Evolutionary conservation across 64 coral and sea anemone species (phyloP), one percentile per base, ranked within the genome.

Genomic region (Pachyseris speciosa): DNA sequence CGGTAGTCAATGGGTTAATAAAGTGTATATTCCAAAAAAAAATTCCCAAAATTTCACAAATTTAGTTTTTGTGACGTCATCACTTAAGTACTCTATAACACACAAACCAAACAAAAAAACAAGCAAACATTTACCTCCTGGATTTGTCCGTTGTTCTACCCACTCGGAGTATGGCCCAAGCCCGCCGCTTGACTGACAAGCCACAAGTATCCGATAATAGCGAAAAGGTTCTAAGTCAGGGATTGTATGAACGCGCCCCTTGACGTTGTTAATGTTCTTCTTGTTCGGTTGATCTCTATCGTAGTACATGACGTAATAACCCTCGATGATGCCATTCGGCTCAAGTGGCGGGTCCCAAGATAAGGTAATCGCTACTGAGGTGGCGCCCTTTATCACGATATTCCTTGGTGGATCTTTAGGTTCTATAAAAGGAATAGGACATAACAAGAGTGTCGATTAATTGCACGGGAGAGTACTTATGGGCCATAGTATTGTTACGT

Each of bases 371-470:
- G 78, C 36, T 1, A 19, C 72, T 22, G 67, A 49, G 26, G 86
- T 89, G 64, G 79, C 30, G 12, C 24, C 33, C 13, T 41, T 67
- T 5, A 90, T 16, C 49, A 15, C 37, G 1, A 96, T 80, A 37
- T 96, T 85, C 25, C 55, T 19, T 38, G 94, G 94, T 15, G 86
- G 91, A 10, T 90, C 94, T 22, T 41, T 74, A 9, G 94, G 94
- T 3, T 37, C 94, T 96, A n/a, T 3, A 79, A 90, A 53, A n/a
- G 60, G 8, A 26, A 61, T 26, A 5, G 27, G 0, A 61, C n/a
- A 26, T 20, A 24, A 0, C 22, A 8, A 7, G 20, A 61, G n/a
- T 24, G 11, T 45, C 4, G 11, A 45, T 45, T 45, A 6, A 28
- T 83, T 83, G 1, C 22, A n/a, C 38, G 37, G 32, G 38, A 6